Percentiles rank a stretch among this genome's conserved stretches.
phyloP scores from a whole-genome alignment of 2,888 invertebrate genomes.

The Cylloceria caligata region DNA sequence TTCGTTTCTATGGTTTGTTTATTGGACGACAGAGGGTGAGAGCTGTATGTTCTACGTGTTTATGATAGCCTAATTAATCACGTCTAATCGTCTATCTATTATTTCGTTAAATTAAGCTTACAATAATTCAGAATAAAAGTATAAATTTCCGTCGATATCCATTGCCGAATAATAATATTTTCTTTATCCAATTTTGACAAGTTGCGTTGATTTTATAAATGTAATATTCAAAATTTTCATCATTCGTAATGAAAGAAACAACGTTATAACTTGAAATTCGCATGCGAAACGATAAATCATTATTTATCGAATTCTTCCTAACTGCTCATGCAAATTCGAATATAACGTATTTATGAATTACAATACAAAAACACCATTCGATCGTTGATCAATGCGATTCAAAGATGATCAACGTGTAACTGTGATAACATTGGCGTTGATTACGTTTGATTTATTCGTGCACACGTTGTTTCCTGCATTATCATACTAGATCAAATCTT shows the following conservation, averaged over 20 bases:
- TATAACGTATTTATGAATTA: constrained; percentile 40
- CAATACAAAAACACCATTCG: constrained; percentile 54
- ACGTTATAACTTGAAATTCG: constrained; percentile 61
- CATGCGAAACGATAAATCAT: constrained; percentile 64
- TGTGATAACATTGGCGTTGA: constrained; percentile 47
- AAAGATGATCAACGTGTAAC: constrained; percentile 48
- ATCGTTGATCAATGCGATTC: constrained; percentile 49
- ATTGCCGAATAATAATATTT: not conserved
- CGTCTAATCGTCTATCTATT: constrained; percentile 52
- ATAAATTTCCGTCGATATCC: not conserved
- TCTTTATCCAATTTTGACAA: not conserved
- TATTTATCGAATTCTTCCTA: constrained; percentile 58
- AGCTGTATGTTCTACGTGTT: constrained; percentile 49
- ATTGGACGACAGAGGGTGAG: constrained; percentile 47
- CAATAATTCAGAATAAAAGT: constrained; percentile 22
- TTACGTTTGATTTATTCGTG: constrained; percentile 64
- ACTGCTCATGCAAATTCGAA: constrained; percentile 63
- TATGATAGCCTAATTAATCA: constrained; percentile 52
- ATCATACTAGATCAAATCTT: constrained; percentile 33
- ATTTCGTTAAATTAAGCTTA: constrained; percentile 29
- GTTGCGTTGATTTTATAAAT: not conserved
- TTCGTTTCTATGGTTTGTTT: constrained; percentile 48
- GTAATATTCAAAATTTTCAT: not conserved
- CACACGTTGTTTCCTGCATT: constrained; percentile 69
- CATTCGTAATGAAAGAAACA: constrained; percentile 65